Percentiles rank a stretch among this genome's conserved stretches.
Conservation (phyloP, 2,113 vertebrate genomes). For the Periophthalmodon schlosseri region DNA sequence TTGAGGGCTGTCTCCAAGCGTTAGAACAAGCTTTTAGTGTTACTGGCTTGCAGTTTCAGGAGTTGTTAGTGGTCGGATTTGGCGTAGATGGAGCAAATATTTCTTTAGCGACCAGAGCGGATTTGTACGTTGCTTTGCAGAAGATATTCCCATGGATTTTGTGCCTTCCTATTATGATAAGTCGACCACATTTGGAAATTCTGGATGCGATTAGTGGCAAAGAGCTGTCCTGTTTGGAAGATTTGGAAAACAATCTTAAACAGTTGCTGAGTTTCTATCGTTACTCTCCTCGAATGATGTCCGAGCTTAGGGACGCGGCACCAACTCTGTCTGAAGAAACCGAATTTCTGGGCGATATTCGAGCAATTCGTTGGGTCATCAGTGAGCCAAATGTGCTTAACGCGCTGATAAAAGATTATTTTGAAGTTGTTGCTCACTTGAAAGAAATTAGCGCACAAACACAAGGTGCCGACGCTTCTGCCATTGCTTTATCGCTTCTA, state of each 20-base stretch:
- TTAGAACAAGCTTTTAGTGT: conserved; percentile 88
- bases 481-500: conserved; percentile 90
- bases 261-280: conserved; percentile 95
- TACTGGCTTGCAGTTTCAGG: conserved; percentile 87
- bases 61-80: conserved; percentile 87
- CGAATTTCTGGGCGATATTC: conserved; percentile 92
- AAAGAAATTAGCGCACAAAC: conserved; percentile 93
- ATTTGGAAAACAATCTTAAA: conserved; percentile 94
- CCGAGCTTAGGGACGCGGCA: conserved; percentile 86
- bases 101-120: conserved; percentile 85
- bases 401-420: conserved; percentile 94
- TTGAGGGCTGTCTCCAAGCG: conserved; percentile 91
- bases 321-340: conserved; percentile 92
- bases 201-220: conserved; percentile 94
- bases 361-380: conserved; percentile 92
- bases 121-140: conserved; percentile 88
- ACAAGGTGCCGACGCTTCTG: conserved; percentile 88
- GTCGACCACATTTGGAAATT: conserved; percentile 91
- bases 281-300: conserved; percentile 92
- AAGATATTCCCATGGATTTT: conserved; percentile 93
- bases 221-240: conserved; percentile 92
- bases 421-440: conserved; percentile 92
- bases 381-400: conserved; percentile 96
- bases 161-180: conserved; percentile 92
- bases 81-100: conserved; percentile 89